Evolutionary conservation across 1,140 invertebrate species (phyloP).

Genomic region (Drosophila elegans): DNA sequence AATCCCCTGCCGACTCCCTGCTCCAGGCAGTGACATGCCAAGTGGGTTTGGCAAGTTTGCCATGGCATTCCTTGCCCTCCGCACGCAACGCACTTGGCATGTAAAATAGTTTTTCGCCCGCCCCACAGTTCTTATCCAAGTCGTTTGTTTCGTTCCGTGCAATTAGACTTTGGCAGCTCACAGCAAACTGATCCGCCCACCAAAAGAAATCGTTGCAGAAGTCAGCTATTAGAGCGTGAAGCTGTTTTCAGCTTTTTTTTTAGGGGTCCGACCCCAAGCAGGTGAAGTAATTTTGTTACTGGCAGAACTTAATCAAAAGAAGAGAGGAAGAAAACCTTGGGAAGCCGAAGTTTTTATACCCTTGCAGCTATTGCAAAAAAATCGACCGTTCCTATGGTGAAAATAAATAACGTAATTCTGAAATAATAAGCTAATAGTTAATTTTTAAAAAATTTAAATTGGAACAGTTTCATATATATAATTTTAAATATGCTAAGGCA

Average conservation of each 20-base stretch:
- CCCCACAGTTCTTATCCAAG: constrained; percentile 71
- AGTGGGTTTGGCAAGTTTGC: constrained; percentile 71
- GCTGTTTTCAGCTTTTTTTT: not conserved
- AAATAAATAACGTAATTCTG: too few species aligned
- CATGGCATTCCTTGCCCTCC: constrained; percentile 41
- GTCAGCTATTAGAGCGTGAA: constrained; percentile 51
- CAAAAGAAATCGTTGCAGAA: constrained; percentile 11
- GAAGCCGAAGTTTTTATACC: too few species aligned
- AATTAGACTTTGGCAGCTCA: constrained; percentile 79
- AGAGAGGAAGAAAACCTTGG: too few species aligned
- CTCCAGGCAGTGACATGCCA: constrained; percentile 62
- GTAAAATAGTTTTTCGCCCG: constrained; percentile 52
- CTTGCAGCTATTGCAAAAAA: too few species aligned
- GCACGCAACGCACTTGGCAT: constrained; percentile 45
- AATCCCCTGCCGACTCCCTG: constrained; percentile 30
- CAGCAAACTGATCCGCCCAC: constrained; percentile 53
- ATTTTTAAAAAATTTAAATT: too few species aligned
- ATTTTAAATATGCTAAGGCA: too few species aligned
- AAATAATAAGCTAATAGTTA: too few species aligned
- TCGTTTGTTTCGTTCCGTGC: constrained; percentile 81
- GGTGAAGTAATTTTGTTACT: constrained; percentile 22
- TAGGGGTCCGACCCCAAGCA: not conserved
- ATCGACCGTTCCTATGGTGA: too few species aligned
- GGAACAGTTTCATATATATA: too few species aligned
- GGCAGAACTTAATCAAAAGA: constrained; percentile 57